Percentiles rank a stretch among this genome's conserved stretches.
Conservation (phyloP, 2,888 invertebrate species). For the Byasa hedistus region DNA sequence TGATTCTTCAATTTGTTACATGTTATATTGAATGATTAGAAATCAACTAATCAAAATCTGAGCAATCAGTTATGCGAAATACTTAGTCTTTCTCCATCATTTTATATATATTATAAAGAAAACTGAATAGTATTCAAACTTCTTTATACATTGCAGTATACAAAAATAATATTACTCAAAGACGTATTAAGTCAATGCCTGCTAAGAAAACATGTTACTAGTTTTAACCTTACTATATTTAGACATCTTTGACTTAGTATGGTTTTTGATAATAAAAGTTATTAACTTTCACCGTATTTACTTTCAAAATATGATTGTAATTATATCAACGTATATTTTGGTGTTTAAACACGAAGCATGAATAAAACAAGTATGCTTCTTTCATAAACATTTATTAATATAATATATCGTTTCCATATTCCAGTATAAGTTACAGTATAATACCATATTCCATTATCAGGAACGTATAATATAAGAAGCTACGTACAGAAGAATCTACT, state of each 20-base stretch:
- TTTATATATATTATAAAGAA: too few species aligned
- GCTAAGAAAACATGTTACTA: neutral
- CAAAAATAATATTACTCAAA: neutral
- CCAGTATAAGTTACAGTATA: slow-evolving; percentile 70
- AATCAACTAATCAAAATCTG: too few species aligned
- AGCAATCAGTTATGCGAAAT: too few species aligned
- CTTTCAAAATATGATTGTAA: neutral
- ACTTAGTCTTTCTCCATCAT: too few species aligned
- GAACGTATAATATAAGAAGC: slow-evolving; percentile 70
- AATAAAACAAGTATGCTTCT: slow-evolving; percentile 44
- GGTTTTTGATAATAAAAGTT: neutral
- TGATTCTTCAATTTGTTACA: too few species aligned
- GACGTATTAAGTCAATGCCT: neutral
- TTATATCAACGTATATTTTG: neutral
- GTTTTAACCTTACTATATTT: neutral
- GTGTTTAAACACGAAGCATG: neutral
- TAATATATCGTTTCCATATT: slow-evolving; percentile 76
- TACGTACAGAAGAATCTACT: slow-evolving; percentile 74
- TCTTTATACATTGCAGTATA: too few species aligned
- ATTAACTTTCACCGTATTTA: neutral
- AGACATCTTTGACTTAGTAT: neutral
- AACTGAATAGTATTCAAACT: too few species aligned
- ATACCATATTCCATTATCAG: slow-evolving; percentile 62
- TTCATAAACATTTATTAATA: slow-evolving; percentile 80
- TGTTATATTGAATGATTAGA: too few species aligned